These are phyloP conservation scores for Chrosomus eos DNA, from an alignment of 2,797 vertebrate genomes.

Conservation along the genomic window DNA sequence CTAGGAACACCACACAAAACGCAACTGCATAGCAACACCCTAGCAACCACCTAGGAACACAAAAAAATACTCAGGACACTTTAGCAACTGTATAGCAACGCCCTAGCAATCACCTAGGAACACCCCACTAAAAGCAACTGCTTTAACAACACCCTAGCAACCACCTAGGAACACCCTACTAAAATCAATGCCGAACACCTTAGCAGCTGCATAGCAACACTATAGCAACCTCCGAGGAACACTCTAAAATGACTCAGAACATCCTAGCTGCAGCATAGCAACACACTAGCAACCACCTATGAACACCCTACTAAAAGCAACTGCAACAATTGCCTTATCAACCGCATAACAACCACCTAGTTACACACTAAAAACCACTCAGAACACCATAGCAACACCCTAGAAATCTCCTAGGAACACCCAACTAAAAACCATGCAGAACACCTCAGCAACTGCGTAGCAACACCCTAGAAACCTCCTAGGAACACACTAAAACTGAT, in stretches of 20 bases:
- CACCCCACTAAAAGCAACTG: background rate
- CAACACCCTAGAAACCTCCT: background rate
- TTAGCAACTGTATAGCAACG: too few relatives aligned
- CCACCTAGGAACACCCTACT: background rate
- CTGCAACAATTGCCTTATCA: too few relatives aligned
- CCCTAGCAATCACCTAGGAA: accelerated
- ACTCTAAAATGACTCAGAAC: too few relatives aligned
- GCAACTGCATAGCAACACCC: too few relatives aligned
- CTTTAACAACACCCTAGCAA: background rate
- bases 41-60: too few relatives aligned
- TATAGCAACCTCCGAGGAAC: background rate
- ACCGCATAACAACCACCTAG: background rate
- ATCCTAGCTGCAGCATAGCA: too few relatives aligned
- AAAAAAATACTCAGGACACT: too few relatives aligned
- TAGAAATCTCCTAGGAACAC: background rate
- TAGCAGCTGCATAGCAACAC: background rate
- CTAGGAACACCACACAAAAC: too few relatives aligned
- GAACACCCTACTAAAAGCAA: too few relatives aligned
- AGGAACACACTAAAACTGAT: background rate
- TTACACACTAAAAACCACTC: too few relatives aligned
- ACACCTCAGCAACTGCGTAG: background rate
- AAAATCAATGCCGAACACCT: background rate
- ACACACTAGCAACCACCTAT: too few relatives aligned
- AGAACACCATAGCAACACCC: background rate
- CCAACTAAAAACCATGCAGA: background rate